Conservation (phyloP, 1,140 invertebrate species). For the Drosophila pruinosa region DNA sequence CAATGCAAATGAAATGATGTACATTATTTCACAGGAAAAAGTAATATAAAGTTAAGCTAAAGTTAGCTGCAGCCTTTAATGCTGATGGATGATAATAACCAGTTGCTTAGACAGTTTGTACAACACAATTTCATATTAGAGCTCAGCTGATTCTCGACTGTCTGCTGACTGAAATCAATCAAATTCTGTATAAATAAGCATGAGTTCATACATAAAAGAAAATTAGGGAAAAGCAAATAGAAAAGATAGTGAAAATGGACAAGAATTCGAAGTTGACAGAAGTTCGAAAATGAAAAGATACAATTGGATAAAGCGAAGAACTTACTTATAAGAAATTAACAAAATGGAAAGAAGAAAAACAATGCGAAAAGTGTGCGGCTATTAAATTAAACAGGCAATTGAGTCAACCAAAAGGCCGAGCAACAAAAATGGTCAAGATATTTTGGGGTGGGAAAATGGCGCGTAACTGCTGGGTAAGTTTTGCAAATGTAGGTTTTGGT, state of each 20-base stretch:
- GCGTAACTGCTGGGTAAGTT: conserved; percentile 13
- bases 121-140: background rate
- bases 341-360: conserved; percentile 44
- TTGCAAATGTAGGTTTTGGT: background rate
- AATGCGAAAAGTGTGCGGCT: conserved; percentile 56
- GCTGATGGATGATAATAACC: conserved; percentile 26
- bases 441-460: background rate
- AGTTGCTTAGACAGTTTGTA: background rate
- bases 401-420: conserved; percentile 47
- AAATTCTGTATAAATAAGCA: conserved; percentile 19
- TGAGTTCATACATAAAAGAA: background rate
- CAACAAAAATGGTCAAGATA: conserved; percentile 7
- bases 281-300: conserved; percentile 15
- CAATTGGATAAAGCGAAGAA: background rate
- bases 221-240: background rate
- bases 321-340: conserved; percentile 41
- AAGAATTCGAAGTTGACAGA: conserved; percentile 1
- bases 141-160: background rate
- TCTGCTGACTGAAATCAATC: conserved; percentile 45
- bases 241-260: background rate
- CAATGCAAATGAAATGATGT: too few relatives aligned
- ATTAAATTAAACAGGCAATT: conserved; percentile 76
- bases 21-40: too few relatives aligned
- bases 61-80: background rate
- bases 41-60: conserved; percentile 2